Conservation (phyloP, 2,888 invertebrate species). For the Drosophila meridionalis region DNA sequence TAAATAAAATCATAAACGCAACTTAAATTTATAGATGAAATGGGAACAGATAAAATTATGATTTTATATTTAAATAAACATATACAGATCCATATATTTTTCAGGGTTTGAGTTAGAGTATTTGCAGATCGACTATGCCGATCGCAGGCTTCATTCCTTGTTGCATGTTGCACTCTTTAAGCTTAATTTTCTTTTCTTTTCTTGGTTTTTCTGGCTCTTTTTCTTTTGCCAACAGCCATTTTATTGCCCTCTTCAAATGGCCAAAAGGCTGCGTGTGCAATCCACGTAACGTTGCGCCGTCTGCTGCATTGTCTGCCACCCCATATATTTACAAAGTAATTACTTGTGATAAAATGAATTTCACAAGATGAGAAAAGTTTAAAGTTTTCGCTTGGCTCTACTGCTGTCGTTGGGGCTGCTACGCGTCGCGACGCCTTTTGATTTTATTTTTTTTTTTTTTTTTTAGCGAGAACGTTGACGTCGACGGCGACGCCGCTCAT, state of each 20-base stretch:
- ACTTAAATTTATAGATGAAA: too few relatives aligned
- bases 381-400: constrained; percentile 66
- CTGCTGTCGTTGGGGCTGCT: constrained; percentile 18
- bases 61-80: too few relatives aligned
- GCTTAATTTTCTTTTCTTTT: constrained; percentile 11
- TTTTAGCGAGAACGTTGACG: constrained; percentile 34
- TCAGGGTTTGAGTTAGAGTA: not conserved
- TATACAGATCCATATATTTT: too few relatives aligned
- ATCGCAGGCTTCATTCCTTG: constrained; percentile 10
- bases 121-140: not conserved
- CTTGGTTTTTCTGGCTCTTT: not conserved
- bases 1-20: too few relatives aligned
- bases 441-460: constrained; percentile 39
- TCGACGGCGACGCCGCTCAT: constrained; percentile 63
- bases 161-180: constrained; percentile 49
- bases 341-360: constrained; percentile 82
- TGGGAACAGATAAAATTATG: too few relatives aligned
- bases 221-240: constrained; percentile 28
- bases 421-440: constrained; percentile 52
- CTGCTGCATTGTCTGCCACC: constrained; percentile 66
- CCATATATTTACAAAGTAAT: constrained; percentile 82
- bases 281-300: constrained; percentile 47
- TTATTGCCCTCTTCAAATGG: constrained; percentile 62
- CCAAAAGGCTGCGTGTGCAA: constrained; percentile 63
- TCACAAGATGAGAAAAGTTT: constrained; percentile 82